Evolutionary conservation across 1,140 invertebrate species (phyloP).

Genomic region (Chlorops oryzae): DNA sequence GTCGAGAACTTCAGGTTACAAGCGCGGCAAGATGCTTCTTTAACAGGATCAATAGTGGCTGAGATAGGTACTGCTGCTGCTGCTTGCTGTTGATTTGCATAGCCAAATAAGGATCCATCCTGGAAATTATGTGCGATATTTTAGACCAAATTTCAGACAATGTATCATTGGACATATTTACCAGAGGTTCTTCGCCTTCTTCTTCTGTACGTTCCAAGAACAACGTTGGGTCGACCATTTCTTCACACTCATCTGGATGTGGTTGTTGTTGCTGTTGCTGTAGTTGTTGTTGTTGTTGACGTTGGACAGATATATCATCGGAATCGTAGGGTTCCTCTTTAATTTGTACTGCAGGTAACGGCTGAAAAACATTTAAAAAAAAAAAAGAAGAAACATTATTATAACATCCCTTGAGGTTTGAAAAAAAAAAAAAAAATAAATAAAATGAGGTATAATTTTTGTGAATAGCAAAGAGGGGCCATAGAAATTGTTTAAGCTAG

Average conservation of each 20-base stretch:
- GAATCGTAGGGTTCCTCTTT: conserved; percentile 44
- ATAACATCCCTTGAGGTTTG: neutral
- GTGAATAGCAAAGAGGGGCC: too few species aligned
- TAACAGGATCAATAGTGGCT: conserved; percentile 32
- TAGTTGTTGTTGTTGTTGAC: conserved; percentile 13
- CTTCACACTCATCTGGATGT: conserved; percentile 39
- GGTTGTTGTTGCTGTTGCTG: conserved; percentile 27
- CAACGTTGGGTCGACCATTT: conserved; percentile 45
- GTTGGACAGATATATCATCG: conserved; percentile 30
- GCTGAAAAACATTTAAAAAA: conserved; percentile 21
- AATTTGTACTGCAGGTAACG: conserved; percentile 40
- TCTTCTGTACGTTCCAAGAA: conserved; percentile 42
- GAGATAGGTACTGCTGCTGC: conserved; percentile 26
- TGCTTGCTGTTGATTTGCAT: conserved; percentile 33
- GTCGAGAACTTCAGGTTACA: conserved; percentile 46
- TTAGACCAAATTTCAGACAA: too few species aligned
- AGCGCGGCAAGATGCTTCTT: conserved; percentile 40
- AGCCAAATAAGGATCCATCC: too few species aligned
- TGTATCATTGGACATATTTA: too few species aligned
- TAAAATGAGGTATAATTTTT: too few species aligned
- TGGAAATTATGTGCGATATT: too few species aligned
- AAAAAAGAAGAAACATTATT: neutral
- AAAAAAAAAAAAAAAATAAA: neutral
- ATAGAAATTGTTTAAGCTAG: too few species aligned
- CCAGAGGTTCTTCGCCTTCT: conserved; percentile 35